Conservation (phyloP, 2,113 vertebrate species). For the Amphilophus citrinellus region DNA sequence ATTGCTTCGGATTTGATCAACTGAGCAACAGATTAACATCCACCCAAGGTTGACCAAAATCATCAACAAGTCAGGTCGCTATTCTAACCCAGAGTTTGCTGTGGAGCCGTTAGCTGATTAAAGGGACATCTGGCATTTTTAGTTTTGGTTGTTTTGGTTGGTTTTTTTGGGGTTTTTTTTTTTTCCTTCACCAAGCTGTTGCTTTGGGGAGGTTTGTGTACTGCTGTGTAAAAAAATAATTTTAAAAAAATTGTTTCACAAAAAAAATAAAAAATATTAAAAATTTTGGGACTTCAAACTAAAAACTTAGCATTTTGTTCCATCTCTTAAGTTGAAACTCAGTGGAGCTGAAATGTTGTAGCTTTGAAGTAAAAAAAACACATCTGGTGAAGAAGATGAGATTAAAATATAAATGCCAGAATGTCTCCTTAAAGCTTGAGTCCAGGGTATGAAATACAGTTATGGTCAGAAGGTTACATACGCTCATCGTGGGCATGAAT, state of each 20-base stretch:
- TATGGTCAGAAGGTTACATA: not conserved
- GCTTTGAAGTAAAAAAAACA: not conserved
- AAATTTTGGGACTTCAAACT: not conserved
- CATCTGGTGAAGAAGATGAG: slow-evolving; percentile 37
- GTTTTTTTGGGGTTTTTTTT: not conserved
- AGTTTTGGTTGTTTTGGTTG: not conserved
- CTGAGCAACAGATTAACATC: not conserved
- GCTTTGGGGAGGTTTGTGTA: not conserved
- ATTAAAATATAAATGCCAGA: slow-evolving; percentile 58
- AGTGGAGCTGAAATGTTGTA: not conserved
- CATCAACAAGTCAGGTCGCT: not conserved
- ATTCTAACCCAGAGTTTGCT: slow-evolving; percentile 66
- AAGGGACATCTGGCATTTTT: slow-evolving; percentile 58
- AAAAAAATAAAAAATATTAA: not conserved
- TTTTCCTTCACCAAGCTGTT: slow-evolving; percentile 43
- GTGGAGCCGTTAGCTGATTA: slow-evolving; percentile 30
- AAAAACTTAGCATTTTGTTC: not conserved
- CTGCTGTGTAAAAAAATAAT: not conserved
- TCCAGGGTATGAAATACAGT: slow-evolving; percentile 59
- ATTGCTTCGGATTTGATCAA: slow-evolving; percentile 3
- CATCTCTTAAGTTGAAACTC: slow-evolving; percentile 7
- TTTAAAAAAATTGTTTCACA: not conserved
- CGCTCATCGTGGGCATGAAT: not conserved
- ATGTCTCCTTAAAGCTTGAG: slow-evolving; percentile 53
- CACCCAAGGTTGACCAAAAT: not conserved